Evolutionary conservation across 2,113 vertebrate species (phyloP).

Genomic region (Colius striatus): DNA sequence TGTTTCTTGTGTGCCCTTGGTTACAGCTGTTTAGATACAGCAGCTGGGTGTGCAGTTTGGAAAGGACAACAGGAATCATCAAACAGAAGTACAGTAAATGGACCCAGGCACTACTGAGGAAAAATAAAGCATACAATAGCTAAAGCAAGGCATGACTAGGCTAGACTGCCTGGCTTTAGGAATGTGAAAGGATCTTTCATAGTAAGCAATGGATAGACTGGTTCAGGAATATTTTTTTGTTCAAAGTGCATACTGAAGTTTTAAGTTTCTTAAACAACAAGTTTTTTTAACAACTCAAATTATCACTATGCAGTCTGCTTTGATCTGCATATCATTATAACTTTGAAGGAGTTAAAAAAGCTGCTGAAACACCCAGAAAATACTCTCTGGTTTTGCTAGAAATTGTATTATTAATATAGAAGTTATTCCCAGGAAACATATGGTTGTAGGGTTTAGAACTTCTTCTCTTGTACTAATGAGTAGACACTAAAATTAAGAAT

Average conservation of each 20-base stretch:
- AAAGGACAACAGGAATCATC: not conserved
- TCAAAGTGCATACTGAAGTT: not conserved
- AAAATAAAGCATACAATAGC: not conserved
- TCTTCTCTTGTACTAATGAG: not conserved
- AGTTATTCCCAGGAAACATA: not conserved
- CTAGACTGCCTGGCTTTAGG: not conserved
- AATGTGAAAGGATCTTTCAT: constrained; percentile 20
- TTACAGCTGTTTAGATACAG: not conserved
- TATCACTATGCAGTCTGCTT: not conserved
- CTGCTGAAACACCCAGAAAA: not conserved
- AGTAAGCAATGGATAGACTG: not conserved
- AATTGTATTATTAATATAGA: not conserved
- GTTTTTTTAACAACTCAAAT: not conserved
- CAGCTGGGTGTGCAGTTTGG: not conserved
- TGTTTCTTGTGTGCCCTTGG: not conserved
- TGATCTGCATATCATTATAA: not conserved
- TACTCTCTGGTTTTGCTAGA: not conserved
- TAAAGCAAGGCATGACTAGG: not conserved
- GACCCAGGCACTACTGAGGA: not conserved
- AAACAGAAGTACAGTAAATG: not conserved
- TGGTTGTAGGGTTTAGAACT: not conserved
- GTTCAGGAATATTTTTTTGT: not conserved
- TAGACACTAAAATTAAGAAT: not conserved
- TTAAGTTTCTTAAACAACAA: not conserved
- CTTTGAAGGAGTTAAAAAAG: not conserved